phyloP scores from a whole-genome alignment of 1,140 invertebrate genomes.

The Zaprionus gabonicus region DNA sequence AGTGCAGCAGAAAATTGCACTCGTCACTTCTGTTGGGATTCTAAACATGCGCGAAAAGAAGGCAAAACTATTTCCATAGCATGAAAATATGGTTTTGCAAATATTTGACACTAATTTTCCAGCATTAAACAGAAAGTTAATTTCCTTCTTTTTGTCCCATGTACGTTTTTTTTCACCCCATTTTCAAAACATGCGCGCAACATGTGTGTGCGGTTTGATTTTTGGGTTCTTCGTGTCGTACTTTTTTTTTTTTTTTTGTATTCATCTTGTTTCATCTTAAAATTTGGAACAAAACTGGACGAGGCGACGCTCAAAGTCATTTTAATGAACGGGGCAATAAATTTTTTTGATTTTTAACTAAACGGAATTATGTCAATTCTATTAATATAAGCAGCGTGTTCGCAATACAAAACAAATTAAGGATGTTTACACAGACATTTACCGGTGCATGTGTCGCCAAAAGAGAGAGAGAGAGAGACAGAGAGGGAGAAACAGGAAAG shows the following conservation, averaged over 20 bases:
- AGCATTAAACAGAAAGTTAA: conserved; percentile 36
- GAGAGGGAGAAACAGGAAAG: background rate
- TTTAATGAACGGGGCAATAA: conserved; percentile 66
- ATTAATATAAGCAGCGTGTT: conserved; percentile 60
- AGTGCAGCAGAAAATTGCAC: conserved; percentile 30
- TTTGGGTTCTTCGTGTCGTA: conserved; percentile 21
- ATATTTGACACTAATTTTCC: conserved; percentile 75
- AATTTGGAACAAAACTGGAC: conserved; percentile 32
- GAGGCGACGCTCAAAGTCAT: conserved; percentile 54
- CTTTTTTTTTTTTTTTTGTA: conserved; percentile 8
- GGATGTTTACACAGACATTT: conserved; percentile 64
- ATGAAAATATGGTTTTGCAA: conserved; percentile 31
- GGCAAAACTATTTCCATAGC: background rate
- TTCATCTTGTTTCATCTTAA: conserved; percentile 42
- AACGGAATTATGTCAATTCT: conserved; percentile 78
- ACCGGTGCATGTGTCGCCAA: conserved; percentile 33
- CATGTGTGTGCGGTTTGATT: conserved; percentile 64
- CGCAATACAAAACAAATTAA: conserved; percentile 54
- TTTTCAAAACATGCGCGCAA: conserved; percentile 64
- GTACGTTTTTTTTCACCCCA: conserved; percentile 29
- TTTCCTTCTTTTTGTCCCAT: conserved; percentile 19
- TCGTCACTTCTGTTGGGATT: conserved; percentile 20
- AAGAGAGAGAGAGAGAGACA: background rate
- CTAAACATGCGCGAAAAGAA: conserved; percentile 21
- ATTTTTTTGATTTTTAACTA: conserved; percentile 60